Evolutionary conservation across 2,888 invertebrate species (phyloP), one percentile per base, ranked within the genome.

Genomic region (Ennomos fuscantarius): DNA sequence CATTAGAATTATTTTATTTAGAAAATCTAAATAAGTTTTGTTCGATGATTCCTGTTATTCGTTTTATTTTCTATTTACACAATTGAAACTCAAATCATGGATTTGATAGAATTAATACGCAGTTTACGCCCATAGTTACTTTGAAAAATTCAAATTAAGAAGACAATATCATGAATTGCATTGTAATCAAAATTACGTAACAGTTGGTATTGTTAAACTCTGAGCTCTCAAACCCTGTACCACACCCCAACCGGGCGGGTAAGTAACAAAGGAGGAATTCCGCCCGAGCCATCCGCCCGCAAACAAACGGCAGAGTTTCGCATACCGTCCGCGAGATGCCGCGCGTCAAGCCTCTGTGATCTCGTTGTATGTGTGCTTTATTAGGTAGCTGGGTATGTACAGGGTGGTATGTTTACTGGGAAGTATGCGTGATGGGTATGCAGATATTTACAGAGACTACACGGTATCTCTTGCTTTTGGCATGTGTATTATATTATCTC

Each of bases 251-350:
- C 48, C 73, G 72, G 76, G 74, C 76, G 85, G 83, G 87, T 84
- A 81, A 84, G 84, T 82, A 85, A 87, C 89, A 89, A 89, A 88
- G 89, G 85, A 81, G 87, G 87, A 86, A 88, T 88, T 87, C 83
- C 84, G 76, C 82, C 76, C 76, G 82, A 85, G 77, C 86, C 87
- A 87, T 77, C 88, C 87, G 82, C 86, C 88, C 88, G 81, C 88
- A 87, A 86, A 86, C 89, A 89, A 88, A 88, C 88, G 87, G 70
- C 75, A 77, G 73, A 72, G 79, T 76, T 81, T 82, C 85, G 76
- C 84, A 86, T 87, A 86, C 86, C 87, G 84, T 84, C 87, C 87
- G 85, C 83, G 79, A 82, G 71, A 78, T 80, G 80, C 76, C 81
- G 73, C 45, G 55, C 62, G 62, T 63, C 63, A 65, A 60, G 62